phyloP scores from a whole-genome alignment of 2,888 invertebrate genomes.

The Tenthredo notha region DNA sequence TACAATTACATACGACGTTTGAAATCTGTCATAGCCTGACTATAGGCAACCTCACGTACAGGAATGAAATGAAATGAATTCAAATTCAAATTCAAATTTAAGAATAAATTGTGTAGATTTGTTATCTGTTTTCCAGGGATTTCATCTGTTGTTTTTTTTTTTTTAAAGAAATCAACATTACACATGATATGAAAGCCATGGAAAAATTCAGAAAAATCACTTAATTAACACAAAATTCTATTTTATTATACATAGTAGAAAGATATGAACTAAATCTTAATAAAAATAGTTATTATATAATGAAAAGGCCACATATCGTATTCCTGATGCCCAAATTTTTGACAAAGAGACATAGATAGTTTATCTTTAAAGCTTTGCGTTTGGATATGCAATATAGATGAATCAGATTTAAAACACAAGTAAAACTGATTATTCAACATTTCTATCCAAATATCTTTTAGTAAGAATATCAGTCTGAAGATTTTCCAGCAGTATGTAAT shows the following conservation, averaged over 20 bases:
- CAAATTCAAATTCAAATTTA: background rate
- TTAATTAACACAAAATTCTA: background rate
- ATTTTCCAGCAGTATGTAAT: slow-evolving; percentile 63
- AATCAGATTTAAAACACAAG: background rate
- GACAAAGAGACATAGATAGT: background rate
- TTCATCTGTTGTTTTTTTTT: background rate
- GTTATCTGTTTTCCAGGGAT: background rate
- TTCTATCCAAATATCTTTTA: slow-evolving; percentile 67
- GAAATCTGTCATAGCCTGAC: background rate
- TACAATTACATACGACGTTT: background rate
- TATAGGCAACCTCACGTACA: background rate
- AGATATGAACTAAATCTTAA: background rate
- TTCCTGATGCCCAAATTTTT: background rate
- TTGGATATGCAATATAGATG: background rate
- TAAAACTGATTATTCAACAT: slow-evolving; percentile 55
- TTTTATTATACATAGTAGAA: background rate
- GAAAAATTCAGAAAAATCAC: background rate
- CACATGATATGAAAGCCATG: background rate
- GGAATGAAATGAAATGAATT: background rate
- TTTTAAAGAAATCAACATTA: background rate
- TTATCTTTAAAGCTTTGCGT: background rate
- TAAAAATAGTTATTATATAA: background rate
- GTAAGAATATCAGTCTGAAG: slow-evolving; percentile 68
- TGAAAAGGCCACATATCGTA: background rate
- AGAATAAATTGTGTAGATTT: background rate